Evolutionary conservation across 23 tunicate species (phyloP), one percentile per base, ranked within the genome.

Genomic region (Trididemnum clinides): DNA sequence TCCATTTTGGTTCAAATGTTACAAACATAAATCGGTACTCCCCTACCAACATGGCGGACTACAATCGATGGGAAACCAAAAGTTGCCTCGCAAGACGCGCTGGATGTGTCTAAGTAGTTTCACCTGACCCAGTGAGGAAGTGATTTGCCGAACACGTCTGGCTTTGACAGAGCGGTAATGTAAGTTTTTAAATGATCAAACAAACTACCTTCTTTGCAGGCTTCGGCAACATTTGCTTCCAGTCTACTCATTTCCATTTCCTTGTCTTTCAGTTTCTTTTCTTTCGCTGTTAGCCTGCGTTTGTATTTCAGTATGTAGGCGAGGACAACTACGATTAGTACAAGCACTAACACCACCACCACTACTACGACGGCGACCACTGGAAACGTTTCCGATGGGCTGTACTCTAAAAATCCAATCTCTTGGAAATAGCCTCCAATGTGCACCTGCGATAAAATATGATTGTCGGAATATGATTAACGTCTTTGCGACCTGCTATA

Each of bases 141-240:
- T n/a, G n/a, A n/a, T n/a, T n/a, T n/a, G n/a, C n/a, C n/a, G n/a
- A n/a, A n/a, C n/a, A n/a, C n/a, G n/a, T n/a, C n/a, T n/a, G n/a
- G n/a, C n/a, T n/a, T n/a, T n/a, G n/a, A n/a, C n/a, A n/a, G n/a
- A n/a, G n/a, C n/a, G n/a, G n/a, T n/a, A n/a, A n/a, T n/a, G n/a
- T n/a, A n/a, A n/a, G n/a, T n/a, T n/a, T n/a, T n/a, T n/a, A n/a
- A n/a, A n/a, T n/a, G n/a, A n/a, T n/a, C n/a, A n/a, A n/a, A n/a
- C n/a, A n/a, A n/a, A n/a, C 19, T 22, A 86, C 96, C 96, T 91
- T 91, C 96, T 76, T 82, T 91, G 81, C 96, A 91, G 23, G 69
- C 96, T 64, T 91, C 82, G 31, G 96, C 96, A 34, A 91, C 96
- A n/a, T 64, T 86, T 10, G 90, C 83, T 65, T 91, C 96, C 96